Percentiles rank a stretch among this genome's conserved stretches.
Evolutionary conservation across 2,888 invertebrate species (phyloP).

Genomic region (Cecidostiba fungosa): DNA sequence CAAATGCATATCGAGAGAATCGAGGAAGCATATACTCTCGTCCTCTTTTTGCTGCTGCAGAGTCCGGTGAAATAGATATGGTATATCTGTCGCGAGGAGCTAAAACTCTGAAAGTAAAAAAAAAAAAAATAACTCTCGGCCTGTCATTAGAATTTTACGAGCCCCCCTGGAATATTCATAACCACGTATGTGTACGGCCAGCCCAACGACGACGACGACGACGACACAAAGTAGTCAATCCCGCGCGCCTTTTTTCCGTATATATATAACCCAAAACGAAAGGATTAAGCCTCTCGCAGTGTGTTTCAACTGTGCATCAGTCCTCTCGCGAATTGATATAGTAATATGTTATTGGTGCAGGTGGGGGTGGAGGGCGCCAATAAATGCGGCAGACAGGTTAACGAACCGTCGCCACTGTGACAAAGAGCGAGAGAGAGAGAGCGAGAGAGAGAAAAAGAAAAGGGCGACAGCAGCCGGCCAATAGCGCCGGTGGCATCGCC

Average conservation of each 20-base stretch:
- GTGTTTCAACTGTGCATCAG: constrained; percentile 64
- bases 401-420: constrained; percentile 73
- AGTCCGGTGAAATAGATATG: constrained; percentile 8
- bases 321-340: constrained; percentile 72
- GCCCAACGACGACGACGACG: not conserved
- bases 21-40: not conserved
- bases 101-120: not conserved
- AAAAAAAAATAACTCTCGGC: not conserved
- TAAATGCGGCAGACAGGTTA: constrained; percentile 78
- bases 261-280: not conserved
- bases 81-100: not conserved
- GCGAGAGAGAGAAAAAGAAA: constrained; percentile 42
- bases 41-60: not conserved
- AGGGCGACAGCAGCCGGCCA: constrained; percentile 60
- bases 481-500: constrained; percentile 70
- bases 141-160: constrained; percentile 50
- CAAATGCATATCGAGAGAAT: constrained; percentile 16
- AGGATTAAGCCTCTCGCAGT: constrained; percentile 57
- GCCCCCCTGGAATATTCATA: constrained; percentile 37
- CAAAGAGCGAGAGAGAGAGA: constrained; percentile 56
- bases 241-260: not conserved
- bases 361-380: constrained; percentile 66
- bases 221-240: constrained; percentile 33
- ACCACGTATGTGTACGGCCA: not conserved
- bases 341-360: constrained; percentile 77